These are phyloP conservation scores for Mobula hypostoma DNA, from an alignment of 2,113 vertebrate genomes.

Conservation along the genomic window DNA sequence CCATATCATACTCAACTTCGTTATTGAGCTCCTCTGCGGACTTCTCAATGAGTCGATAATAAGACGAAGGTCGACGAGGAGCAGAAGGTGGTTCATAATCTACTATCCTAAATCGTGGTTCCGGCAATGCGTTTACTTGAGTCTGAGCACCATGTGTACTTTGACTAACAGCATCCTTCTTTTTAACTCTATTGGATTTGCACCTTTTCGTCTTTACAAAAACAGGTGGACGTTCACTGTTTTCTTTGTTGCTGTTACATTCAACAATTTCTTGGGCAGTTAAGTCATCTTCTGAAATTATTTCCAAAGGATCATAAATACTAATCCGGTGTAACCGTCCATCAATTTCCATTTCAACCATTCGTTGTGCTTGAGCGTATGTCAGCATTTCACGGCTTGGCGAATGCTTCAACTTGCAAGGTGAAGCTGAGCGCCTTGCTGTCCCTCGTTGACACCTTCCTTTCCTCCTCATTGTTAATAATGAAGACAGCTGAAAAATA, in stretches of 20 bases:
- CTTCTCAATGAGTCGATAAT: constrained; percentile 83
- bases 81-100: constrained; percentile 89
- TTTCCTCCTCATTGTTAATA: constrained; percentile 82
- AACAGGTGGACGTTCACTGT: constrained; percentile 74
- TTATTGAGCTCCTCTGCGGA: constrained; percentile 87
- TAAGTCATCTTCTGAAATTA: constrained; percentile 84
- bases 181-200: constrained; percentile 77
- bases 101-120: constrained; percentile 82
- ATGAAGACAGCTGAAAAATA: not conserved
- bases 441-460: constrained; percentile 78
- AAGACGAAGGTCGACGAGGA: constrained; percentile 68
- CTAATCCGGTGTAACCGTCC: constrained; percentile 86
- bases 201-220: constrained; percentile 72
- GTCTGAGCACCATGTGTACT: constrained; percentile 55
- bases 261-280: constrained; percentile 88
- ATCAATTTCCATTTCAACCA: constrained; percentile 93
- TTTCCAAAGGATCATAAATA: constrained; percentile 82
- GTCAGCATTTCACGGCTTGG: constrained; percentile 87
- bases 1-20: constrained; percentile 97
- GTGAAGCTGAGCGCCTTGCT: constrained; percentile 78
- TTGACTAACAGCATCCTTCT: constrained; percentile 71
- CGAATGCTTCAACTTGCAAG: constrained; percentile 79
- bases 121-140: constrained; percentile 60
- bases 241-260: constrained; percentile 96
- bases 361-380: constrained; percentile 89